Base-by-base conservation (phyloP, 2,888 invertebrate species). In the Eumacrocentrus americanus region DNA sequence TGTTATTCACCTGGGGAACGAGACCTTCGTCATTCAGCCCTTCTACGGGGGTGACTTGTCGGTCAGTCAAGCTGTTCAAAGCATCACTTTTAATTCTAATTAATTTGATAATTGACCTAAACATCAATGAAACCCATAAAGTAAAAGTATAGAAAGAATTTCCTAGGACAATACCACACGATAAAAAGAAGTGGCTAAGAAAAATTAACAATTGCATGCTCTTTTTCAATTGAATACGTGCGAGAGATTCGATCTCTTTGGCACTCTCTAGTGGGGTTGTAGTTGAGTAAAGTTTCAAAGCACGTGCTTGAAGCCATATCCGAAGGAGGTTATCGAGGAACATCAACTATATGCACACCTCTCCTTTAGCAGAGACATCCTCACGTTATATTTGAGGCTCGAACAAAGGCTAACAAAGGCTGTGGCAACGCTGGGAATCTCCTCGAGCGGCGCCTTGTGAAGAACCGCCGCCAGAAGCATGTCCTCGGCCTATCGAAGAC, bases 1-100 rank as follows among this genome's bases (percentile, higher is more conserved):
- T 16, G 94, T 98, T 75, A 96, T 98, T 75, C 95, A 98, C 83
- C 91, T 96, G 76, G 94, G 95, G 79, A 98, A 98, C 86, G 97
- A 97, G 83, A 98, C 97, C 54, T 98, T 95, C 83, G 94, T 97
- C 77, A 95, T 98, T 72, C 96, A 97, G 84, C 98, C 98, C 60
- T 94, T 98, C 84, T 94, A 94, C 83, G 96, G 96, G 71, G 96
- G 95, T 63, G 96, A 97, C 84, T 87, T 95, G 78, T 94, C 95
- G 90, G 95, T 95, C 89, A 91, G 94, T 90, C 82, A 65, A 70
- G 63, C 69, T 74, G 59, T 63, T 51, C 57, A 59, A 7, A 52
- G n/a, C 18, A 18, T 37, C 42, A 22, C 12, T 40, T 42, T 1
- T 23, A 51, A 14, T 40, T 23, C 14, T 53, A 16, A 56, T 29